Base-by-base conservation (phyloP, 2,113 vertebrate genomes). In the Callionymus lyra region DNA sequence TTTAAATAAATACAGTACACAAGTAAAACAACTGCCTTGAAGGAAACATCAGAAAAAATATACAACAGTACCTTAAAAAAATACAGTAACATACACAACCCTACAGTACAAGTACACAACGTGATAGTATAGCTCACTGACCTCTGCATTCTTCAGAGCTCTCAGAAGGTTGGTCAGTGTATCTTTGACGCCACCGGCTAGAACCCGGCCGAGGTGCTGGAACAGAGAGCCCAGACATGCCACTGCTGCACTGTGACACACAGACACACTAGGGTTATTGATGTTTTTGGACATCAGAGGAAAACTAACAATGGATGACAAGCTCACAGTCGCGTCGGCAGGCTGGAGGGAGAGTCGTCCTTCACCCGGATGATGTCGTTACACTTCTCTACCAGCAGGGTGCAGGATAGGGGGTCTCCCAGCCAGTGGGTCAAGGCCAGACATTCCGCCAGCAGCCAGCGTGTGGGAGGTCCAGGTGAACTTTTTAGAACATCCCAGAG, bases 141-240 rank as follows among this genome's bases (percentile, higher is more conserved):
- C 91, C 88, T 98, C 94, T 13, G 94, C 91, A 71, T 82, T 93
- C 84, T 90, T 97, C 83, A 95, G 79, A 60, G 90, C 89, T 86
- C 91, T 94, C 70, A 95, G 82, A 55, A 98, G 86, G 85, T 89
- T 92, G 45, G 76, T 72, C 63, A 96, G 76, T 2, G 87, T 87
- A 52, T 92, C 90, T 70, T 76, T 87, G 72, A 90, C 92, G 62
- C 83, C 88, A 56, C 87, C 84, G 62, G 74, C 79, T 41, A 98
- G 83, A 59, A 92, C 80, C 76, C 92, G 85, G 43, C 92, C 94
- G 53, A 98, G 82, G 60, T 92, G 91, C 82, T 93, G 90, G 53
- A 91, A 93, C 63, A 97, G 76, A 62, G 89, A 77, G 12, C 94
- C 94, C 58, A 98, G 83, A 74, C 90, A 93, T 32, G 90, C 88